Conservation (phyloP, 2,797 vertebrate species). For the Tinamus major region DNA sequence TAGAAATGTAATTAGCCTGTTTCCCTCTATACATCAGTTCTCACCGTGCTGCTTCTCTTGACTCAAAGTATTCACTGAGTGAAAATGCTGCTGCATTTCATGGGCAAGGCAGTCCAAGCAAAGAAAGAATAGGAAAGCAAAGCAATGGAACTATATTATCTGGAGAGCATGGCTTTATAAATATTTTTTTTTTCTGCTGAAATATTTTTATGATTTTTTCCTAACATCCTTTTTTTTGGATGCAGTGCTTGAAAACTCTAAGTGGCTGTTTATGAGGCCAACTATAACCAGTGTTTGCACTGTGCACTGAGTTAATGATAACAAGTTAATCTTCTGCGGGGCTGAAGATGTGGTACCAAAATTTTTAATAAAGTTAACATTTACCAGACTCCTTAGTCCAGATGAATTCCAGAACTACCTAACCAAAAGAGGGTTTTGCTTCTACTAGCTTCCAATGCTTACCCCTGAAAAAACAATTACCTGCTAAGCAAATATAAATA, state of each 20-base stretch:
- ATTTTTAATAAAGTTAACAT: background rate
- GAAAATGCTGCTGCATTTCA: background rate
- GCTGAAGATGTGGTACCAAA: background rate
- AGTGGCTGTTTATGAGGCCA: accelerated
- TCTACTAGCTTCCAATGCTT: background rate
- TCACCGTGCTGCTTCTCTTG: background rate
- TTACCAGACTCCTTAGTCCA: background rate
- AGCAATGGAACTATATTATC: background rate
- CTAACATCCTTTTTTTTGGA: background rate
- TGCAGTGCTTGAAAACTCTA: background rate
- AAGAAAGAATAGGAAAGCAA: background rate
- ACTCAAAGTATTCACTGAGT: background rate
- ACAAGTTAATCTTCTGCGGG: background rate
- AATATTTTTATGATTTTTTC: background rate
- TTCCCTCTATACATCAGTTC: background rate
- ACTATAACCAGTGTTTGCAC: background rate
- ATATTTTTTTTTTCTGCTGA: accelerated
- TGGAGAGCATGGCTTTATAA: background rate
- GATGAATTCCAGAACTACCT: background rate
- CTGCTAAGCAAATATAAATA: background rate
- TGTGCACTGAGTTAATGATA: background rate
- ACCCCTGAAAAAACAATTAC: background rate
- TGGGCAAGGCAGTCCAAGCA: background rate
- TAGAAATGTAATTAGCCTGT: background rate
- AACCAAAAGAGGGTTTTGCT: background rate